These are phyloP conservation scores for Drosophila vallismaia DNA, from an alignment of 2,888 invertebrate species.

Conservation along the genomic window DNA sequence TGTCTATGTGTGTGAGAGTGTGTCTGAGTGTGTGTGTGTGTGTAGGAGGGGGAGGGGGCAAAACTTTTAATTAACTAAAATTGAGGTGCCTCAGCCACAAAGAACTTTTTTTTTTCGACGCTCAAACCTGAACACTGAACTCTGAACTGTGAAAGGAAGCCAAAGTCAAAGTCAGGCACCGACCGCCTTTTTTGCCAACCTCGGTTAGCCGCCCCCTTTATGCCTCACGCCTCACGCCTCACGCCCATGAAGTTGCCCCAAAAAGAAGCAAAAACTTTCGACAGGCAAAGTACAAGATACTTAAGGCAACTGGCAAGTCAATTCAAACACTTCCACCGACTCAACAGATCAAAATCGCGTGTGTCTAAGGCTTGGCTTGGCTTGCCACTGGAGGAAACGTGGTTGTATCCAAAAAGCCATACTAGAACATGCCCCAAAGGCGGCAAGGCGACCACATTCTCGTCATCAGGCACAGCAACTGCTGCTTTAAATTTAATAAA, in stretches of 20 bases:
- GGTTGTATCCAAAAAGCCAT: not conserved
- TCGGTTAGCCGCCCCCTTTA: conserved; percentile 1
- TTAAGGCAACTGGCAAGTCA: conserved; percentile 64
- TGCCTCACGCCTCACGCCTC: not conserved
- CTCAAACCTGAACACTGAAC: conserved; percentile 11
- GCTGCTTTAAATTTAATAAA: conserved; percentile 3
- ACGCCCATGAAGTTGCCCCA: not conserved
- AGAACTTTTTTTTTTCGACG: conserved; percentile 29
- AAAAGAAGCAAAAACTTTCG: conserved; percentile 24
- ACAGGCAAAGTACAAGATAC: conserved; percentile 46
- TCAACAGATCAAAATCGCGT: conserved; percentile 65
- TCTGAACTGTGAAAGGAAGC: conserved; percentile 14
- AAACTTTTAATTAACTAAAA: conserved; percentile 70
- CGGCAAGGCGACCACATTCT: not conserved
- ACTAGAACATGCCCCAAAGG: conserved; percentile 30
- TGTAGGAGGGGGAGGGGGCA: conserved; percentile 17
- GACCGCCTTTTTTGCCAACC: conserved; percentile 7
- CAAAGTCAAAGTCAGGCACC: conserved; percentile 10
- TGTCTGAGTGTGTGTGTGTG: not conserved
- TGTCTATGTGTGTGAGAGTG: not conserved
- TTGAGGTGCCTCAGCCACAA: conserved; percentile 54
- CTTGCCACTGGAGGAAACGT: not conserved
- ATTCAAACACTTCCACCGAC: conserved; percentile 55
- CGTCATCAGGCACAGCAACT: not conserved
- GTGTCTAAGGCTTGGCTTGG: conserved; percentile 10